Conservation (phyloP, 2,888 invertebrate genomes). For the Limnephilus auricula region DNA sequence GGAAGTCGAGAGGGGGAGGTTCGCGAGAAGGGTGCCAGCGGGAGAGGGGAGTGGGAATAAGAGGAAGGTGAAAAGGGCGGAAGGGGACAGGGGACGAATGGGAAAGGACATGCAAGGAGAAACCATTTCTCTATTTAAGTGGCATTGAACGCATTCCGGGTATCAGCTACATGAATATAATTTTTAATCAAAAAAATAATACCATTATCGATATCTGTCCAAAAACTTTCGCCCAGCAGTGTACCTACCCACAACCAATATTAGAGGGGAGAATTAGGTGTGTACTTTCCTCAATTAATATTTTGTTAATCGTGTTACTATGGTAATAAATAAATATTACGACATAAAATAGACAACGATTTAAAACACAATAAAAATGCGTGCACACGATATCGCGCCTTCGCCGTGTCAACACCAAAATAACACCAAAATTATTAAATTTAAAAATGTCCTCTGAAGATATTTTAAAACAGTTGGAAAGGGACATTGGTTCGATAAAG, state of each 20-base stretch:
- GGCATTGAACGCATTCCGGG: too few relatives aligned
- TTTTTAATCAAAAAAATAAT: too few relatives aligned
- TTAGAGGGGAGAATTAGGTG: not conserved
- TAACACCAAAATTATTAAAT: not conserved
- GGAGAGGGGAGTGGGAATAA: too few relatives aligned
- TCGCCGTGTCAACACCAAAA: not conserved
- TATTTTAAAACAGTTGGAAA: not conserved
- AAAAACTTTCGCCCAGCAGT: not conserved
- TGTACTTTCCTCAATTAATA: not conserved
- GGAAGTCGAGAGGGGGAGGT: too few relatives aligned
- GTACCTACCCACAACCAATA: not conserved
- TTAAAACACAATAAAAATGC: not conserved
- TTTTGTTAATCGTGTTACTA: slow-evolving; percentile 18
- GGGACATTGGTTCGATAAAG: not conserved
- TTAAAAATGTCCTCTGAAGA: not conserved
- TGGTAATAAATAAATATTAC: not conserved
- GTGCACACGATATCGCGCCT: not conserved
- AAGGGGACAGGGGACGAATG: too few relatives aligned
- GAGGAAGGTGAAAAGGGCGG: too few relatives aligned
- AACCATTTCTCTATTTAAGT: too few relatives aligned
- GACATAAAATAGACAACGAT: not conserved
- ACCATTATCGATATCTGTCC: not conserved
- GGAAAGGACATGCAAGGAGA: too few relatives aligned
- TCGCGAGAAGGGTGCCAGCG: too few relatives aligned
- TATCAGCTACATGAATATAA: too few relatives aligned